Conservation (phyloP, 2,888 invertebrate species). For the Baronia brevicornis region DNA sequence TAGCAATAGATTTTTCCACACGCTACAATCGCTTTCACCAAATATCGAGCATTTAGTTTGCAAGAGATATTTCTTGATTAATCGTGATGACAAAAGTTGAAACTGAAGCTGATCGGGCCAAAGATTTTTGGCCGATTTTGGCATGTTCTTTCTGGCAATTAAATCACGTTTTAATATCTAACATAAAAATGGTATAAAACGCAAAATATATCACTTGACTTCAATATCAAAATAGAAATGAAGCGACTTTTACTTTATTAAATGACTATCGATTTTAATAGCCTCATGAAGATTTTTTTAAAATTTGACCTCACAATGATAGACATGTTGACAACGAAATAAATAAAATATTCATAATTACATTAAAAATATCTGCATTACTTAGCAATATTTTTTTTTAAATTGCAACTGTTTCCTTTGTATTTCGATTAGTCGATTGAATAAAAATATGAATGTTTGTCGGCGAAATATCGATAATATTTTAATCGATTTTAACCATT, state of each 20-base stretch:
- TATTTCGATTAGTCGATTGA: too few relatives aligned
- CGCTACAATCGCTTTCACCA: conserved; percentile 40
- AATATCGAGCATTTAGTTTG: conserved; percentile 39
- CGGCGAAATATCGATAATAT: too few relatives aligned
- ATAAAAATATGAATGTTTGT: conserved; percentile 15
- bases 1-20: conserved; percentile 21
- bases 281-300: too few relatives aligned
- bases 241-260: too few relatives aligned
- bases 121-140: conserved; percentile 41
- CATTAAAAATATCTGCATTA: too few relatives aligned
- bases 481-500: conserved; percentile 13
- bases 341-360: too few relatives aligned
- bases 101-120: conserved; percentile 36
- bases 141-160: conserved; percentile 52
- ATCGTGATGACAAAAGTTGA: conserved; percentile 21
- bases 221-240: too few relatives aligned
- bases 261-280: too few relatives aligned
- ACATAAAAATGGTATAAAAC: conserved; percentile 4
- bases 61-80: conserved; percentile 19
- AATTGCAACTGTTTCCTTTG: too few relatives aligned
- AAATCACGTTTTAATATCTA: conserved; percentile 8
- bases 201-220: conserved; percentile 1
- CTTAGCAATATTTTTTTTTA: too few relatives aligned
- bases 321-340: too few relatives aligned
- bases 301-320: too few relatives aligned